Percentiles rank a stretch among this genome's conserved stretches.
phyloP scores from a whole-genome alignment of 2,113 vertebrate species.

The Diphyllodes magnificus region DNA sequence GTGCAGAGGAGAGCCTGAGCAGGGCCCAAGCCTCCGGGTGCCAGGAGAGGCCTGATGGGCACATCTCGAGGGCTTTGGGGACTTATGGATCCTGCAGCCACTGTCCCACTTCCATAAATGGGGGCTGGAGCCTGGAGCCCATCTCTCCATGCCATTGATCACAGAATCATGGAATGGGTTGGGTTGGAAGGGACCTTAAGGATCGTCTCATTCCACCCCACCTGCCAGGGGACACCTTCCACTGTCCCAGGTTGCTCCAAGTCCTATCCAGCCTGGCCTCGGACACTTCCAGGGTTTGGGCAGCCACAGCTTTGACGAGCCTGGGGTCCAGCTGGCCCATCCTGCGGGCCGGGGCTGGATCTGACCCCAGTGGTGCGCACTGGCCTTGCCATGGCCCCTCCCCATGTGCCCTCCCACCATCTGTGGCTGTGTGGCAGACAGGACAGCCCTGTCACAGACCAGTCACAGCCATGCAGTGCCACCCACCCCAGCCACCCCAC shows the following conservation, averaged over 20 bases:
- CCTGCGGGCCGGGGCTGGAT: rapidly evolving
- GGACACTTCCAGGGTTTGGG: neutral
- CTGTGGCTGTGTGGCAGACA: rapidly evolving
- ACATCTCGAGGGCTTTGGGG: rapidly evolving
- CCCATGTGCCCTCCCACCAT: rapidly evolving
- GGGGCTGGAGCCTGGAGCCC: neutral
- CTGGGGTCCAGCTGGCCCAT: too few relatives aligned
- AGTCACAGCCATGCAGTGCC: rapidly evolving
- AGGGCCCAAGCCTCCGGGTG: neutral
- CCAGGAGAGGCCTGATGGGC: neutral
- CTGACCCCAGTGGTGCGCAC: rapidly evolving
- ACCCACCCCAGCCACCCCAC: rapidly evolving
- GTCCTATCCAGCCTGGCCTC: neutral
- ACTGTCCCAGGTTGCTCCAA: neutral
- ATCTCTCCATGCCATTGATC: rapidly evolving
- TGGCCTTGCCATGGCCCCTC: neutral
- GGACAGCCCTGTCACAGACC: neutral
- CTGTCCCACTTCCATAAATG: rapidly evolving
- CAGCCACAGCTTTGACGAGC: neutral
- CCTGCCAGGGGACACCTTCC: neutral
- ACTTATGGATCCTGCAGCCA: rapidly evolving
- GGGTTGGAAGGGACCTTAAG: neutral
- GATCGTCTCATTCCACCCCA: too few relatives aligned
- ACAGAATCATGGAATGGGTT: neutral
- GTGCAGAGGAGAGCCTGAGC: neutral